Evolutionary conservation across 2,888 invertebrate species (phyloP).

Genomic region (Eupithecia tripunctaria): DNA sequence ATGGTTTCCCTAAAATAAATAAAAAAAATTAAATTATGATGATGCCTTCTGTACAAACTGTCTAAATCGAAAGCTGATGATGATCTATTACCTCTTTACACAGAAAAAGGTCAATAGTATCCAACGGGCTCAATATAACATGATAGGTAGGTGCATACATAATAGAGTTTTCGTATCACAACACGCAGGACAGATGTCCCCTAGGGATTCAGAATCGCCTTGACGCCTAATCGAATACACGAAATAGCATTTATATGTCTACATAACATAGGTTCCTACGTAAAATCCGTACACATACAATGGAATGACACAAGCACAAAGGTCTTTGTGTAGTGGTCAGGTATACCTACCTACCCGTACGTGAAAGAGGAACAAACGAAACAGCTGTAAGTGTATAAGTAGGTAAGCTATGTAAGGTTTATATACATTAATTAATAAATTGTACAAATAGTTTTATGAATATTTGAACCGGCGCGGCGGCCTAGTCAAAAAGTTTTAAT

Average conservation of each 20-base stretch:
- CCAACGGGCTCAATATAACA: conserved; percentile 14
- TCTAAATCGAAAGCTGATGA: not conserved
- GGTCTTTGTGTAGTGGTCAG: not conserved
- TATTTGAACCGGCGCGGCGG: conserved; percentile 4
- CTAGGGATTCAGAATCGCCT: conserved; percentile 60
- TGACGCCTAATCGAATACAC: conserved; percentile 73
- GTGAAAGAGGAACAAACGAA: not conserved
- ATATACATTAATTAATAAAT: not conserved
- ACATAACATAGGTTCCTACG: not conserved
- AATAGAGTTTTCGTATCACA: conserved; percentile 51
- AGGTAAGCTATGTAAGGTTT: not conserved
- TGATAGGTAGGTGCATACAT: conserved; percentile 9
- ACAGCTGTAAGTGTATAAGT: not conserved
- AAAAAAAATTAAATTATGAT: not conserved
- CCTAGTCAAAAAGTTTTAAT: conserved; percentile 18
- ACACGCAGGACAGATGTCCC: conserved; percentile 58
- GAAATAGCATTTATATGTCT: conserved; percentile 61
- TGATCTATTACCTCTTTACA: not conserved
- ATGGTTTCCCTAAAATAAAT: no score
- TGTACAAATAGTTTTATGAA: not conserved
- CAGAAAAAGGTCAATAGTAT: not conserved
- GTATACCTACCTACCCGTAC: not conserved
- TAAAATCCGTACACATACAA: not conserved
- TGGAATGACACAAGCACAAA: not conserved
- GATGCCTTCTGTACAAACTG: not conserved